A percentile compares a stretch with the other conserved stretches of the same genome.
These are phyloP conservation scores for Pachypanchax playfairii DNA, from an alignment of 2,113 vertebrate genomes.

Conservation along the genomic window DNA sequence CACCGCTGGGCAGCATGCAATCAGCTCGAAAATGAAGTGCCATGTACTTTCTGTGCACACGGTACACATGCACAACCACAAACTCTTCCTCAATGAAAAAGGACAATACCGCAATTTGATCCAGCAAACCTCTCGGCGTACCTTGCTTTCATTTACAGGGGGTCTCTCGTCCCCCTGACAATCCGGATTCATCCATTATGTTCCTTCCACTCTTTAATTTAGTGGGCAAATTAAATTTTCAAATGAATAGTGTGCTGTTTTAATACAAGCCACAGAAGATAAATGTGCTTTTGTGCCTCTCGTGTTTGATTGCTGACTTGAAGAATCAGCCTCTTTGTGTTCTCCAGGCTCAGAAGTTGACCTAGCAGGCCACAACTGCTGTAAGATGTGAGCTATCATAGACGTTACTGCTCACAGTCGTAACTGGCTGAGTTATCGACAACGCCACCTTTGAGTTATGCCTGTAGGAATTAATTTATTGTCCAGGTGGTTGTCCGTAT, in stretches of 20 bases:
- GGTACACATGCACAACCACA: constrained; percentile 26
- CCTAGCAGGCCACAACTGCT: constrained; percentile 25
- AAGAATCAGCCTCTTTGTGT: constrained; percentile 58
- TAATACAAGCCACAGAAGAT: constrained; percentile 65
- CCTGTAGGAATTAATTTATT: background rate
- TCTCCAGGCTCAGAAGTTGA: constrained; percentile 40
- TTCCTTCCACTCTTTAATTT: constrained; percentile 72
- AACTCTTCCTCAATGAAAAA: constrained; percentile 56
- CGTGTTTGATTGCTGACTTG: constrained; percentile 70
- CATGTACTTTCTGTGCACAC: constrained; percentile 38
- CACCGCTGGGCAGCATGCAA: constrained; percentile 52
- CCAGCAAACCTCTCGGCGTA: constrained; percentile 58
- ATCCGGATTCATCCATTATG: constrained; percentile 69
- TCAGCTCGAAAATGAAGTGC: constrained; percentile 67
- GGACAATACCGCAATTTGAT: constrained; percentile 70
- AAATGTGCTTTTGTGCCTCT: constrained; percentile 69
- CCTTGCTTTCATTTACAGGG: constrained; percentile 62
- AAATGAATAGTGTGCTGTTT: constrained; percentile 70
- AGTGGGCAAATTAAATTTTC: constrained; percentile 77
- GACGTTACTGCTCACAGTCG: constrained; percentile 6
- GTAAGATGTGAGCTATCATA: constrained; percentile 30
- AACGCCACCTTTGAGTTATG: background rate
- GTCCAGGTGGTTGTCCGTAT: constrained; percentile 10
- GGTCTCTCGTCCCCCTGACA: constrained; percentile 31
- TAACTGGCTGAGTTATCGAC: background rate